Evolutionary conservation across 2,797 vertebrate species (phyloP), one percentile per base, ranked within the genome.

Genomic region (Graptemys geographica): DNA sequence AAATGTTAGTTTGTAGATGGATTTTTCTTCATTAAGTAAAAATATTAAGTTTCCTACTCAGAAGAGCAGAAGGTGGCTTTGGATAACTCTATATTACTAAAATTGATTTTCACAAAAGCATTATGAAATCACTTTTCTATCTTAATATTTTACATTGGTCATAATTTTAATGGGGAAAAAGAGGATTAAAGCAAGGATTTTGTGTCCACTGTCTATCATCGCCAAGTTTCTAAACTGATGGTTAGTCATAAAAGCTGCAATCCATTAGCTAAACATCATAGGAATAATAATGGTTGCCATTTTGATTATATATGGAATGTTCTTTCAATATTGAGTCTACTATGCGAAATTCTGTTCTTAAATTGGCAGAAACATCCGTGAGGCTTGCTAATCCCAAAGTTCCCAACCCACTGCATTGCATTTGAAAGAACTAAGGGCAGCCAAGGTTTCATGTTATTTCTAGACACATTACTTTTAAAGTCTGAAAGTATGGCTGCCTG

Each of bases 131-230:
- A 95, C 80, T 80, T 31, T 87, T 52, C 57, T 92, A 86, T 57
- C 86, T 90, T 96, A 95, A 96, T 94, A 83, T 74, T 84, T 53
- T 81, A 90, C 84, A 96, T 8, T 76, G 80, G 52, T 89, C 92
- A 96, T 85, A 96, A 96, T 95, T 96, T 93, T 91, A 93, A 81
- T 93, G 72, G 79, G 78, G 80, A 94, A 84, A 94, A 94, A 79
- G 69, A 90, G 95, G 93, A 96, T 97, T 96, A 97, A 94, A 96
- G 88, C 41, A 92, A 92, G 92, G 96, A 96, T 98, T 98, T 97
- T 91, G 28, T 93, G 27, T 56, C 81, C 56, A 74, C 74, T 92
- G 11, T 79, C 81, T 93, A 3, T 80, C 49, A 86, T 31, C 91
- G 72, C 11, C 90, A 97, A 96, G 93, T 91, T 88, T 72, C 27